phyloP scores from a whole-genome alignment of 2,888 invertebrate genomes.

The Sinopyrophorus schimmeli region DNA sequence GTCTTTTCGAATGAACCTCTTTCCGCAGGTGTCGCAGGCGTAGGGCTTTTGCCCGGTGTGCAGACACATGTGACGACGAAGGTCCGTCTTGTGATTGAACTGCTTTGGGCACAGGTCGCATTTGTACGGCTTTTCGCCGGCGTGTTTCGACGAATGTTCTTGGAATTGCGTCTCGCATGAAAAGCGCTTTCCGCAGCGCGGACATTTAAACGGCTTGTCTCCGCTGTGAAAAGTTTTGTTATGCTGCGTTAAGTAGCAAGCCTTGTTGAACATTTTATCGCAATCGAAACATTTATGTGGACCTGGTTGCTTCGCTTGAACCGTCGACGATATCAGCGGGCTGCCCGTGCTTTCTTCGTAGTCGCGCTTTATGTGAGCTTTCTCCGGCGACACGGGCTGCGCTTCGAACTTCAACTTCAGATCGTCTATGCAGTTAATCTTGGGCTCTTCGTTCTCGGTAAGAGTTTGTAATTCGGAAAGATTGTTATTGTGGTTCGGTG shows the following conservation, averaged over 20 bases:
- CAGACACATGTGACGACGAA: slow-evolving; percentile 82
- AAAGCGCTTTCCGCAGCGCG: slow-evolving; percentile 84
- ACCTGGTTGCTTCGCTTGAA: slow-evolving; percentile 38
- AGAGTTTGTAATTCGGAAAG: slow-evolving; percentile 31
- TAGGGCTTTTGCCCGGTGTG: slow-evolving; percentile 87
- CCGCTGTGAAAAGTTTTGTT: slow-evolving; percentile 88
- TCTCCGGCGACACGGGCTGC: slow-evolving; percentile 46
- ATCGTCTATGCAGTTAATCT: slow-evolving; percentile 54
- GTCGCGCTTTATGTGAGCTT: slow-evolving; percentile 49
- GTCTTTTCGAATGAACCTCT: slow-evolving; percentile 88
- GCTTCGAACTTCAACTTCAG: slow-evolving; percentile 40
- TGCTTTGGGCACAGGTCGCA: slow-evolving; percentile 84
- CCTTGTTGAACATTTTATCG: slow-evolving; percentile 81
- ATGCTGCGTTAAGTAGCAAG: slow-evolving; percentile 88
- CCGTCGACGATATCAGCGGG: slow-evolving; percentile 49
- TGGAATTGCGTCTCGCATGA: slow-evolving; percentile 70
- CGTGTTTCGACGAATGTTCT: slow-evolving; percentile 76
- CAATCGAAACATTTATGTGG: slow-evolving; percentile 77
- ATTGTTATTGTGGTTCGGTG: slow-evolving; percentile 34
- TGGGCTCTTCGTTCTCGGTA: slow-evolving; percentile 37
- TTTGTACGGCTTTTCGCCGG: slow-evolving; percentile 83
- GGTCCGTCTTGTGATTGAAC: slow-evolving; percentile 89
- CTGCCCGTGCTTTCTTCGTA: slow-evolving; percentile 47
- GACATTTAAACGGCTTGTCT: slow-evolving; percentile 83
- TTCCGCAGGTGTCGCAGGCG: slow-evolving; percentile 78